Conservation (phyloP, 2,113 vertebrate species). For the Neoarius graeffei region DNA sequence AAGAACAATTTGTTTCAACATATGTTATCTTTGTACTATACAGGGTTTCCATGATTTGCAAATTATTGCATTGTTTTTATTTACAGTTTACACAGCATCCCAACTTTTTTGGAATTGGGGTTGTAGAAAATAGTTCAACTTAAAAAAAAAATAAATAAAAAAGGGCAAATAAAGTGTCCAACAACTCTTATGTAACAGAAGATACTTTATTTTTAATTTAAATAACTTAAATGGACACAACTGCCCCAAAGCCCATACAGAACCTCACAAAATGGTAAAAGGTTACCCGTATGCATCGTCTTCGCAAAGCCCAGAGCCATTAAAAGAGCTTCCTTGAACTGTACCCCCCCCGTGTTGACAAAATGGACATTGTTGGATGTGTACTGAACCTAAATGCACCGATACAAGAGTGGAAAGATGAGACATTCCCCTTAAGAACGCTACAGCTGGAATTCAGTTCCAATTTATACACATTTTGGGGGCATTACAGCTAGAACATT, state of each 20-base stretch:
- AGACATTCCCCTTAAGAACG: constrained; percentile 12
- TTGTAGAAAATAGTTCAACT: background rate
- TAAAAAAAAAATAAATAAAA: constrained; percentile 27
- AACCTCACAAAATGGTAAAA: constrained; percentile 60
- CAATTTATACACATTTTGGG: constrained; percentile 58
- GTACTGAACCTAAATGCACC: background rate
- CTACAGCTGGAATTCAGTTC: constrained; percentile 28
- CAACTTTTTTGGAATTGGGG: too few relatives aligned
- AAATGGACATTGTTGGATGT: background rate
- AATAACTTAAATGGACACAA: constrained; percentile 78
- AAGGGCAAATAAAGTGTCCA: background rate
- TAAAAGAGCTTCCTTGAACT: constrained; percentile 68
- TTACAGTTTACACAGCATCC: too few relatives aligned
- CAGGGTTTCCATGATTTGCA: too few relatives aligned
- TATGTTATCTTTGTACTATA: too few relatives aligned
- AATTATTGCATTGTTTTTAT: too few relatives aligned
- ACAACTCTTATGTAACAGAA: constrained; percentile 38
- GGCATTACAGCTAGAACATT: background rate
- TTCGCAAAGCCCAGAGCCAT: constrained; percentile 58
- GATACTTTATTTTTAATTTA: constrained; percentile 75
- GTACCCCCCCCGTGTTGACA: constrained; percentile 52
- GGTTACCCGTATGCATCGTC: constrained; percentile 62
- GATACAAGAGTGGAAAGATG: constrained; percentile 34
- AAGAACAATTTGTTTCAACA: too few relatives aligned
- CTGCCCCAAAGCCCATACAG: constrained; percentile 55